phyloP scores from a whole-genome alignment of 2,113 vertebrate species.

The Rafetus swinhoei region DNA sequence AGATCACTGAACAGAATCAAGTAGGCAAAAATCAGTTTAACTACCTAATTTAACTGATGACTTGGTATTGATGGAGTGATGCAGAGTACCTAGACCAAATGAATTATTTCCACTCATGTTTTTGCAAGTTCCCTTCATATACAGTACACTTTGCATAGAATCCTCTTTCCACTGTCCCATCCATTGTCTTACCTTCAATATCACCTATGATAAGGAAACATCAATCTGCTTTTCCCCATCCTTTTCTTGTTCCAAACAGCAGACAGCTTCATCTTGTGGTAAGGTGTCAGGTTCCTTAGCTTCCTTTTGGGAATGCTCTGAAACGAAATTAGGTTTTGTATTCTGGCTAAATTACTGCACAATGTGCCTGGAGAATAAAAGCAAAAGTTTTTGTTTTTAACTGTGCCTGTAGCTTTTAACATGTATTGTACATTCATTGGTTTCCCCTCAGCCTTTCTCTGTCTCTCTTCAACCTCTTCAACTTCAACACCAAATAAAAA shows the following conservation, averaged over 20 bases:
- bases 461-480: neutral
- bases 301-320: neutral
- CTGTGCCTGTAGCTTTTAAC: neutral
- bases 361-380: neutral
- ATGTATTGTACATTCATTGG: neutral
- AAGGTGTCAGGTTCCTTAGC: neutral
- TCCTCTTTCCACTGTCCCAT: neutral
- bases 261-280: neutral
- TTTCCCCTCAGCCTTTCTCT: neutral
- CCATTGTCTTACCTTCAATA: neutral
- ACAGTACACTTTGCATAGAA: neutral
- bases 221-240: neutral
- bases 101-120: neutral
- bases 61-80: neutral
- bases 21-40: neutral
- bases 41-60: neutral
- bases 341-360: neutral
- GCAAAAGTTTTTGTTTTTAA: neutral
- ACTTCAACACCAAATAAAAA: neutral
- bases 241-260: neutral
- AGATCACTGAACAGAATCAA: neutral
- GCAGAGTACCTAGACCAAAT: neutral
- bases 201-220: neutral
- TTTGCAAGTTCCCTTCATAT: neutral
- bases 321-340: neutral